Percentiles rank a stretch among this genome's conserved stretches.
Conservation (phyloP, 2,797 vertebrate species). For the Pantherophis alleghaniensis region DNA sequence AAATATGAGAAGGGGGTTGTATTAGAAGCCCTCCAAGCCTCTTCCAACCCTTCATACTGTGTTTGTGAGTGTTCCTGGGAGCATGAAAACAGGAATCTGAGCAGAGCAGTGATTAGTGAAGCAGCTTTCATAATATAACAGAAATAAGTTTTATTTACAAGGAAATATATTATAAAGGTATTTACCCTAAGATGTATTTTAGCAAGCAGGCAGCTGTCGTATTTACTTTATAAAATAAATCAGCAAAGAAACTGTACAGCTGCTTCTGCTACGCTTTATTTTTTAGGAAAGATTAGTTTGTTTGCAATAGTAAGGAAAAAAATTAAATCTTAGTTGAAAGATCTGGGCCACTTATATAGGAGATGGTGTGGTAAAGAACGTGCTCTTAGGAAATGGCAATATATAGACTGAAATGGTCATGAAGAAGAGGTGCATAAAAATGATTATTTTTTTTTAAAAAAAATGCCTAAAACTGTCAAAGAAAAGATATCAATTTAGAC, state of each 20-base stretch:
- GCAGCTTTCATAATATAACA: background rate
- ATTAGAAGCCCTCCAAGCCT: background rate
- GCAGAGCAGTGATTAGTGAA: background rate
- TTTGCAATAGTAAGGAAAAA: background rate
- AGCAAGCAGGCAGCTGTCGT: background rate
- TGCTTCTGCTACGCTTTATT: background rate
- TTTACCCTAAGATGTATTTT: background rate
- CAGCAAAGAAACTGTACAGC: background rate
- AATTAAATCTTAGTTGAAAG: background rate
- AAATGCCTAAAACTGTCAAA: slow-evolving; percentile 15
- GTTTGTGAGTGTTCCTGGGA: no score
- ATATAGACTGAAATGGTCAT: background rate
- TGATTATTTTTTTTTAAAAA: background rate
- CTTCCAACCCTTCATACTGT: background rate
- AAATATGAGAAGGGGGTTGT: background rate
- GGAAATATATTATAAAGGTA: background rate
- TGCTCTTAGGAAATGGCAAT: slow-evolving; percentile 5
- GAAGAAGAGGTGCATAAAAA: background rate
- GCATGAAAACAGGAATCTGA: background rate
- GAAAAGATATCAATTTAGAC: background rate
- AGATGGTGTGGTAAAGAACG: slow-evolving; percentile 8
- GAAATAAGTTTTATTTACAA: background rate
- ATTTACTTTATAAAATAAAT: background rate
- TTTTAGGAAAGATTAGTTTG: background rate
- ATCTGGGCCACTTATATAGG: background rate